A percentile compares a stretch with the other conserved stretches of the same genome.
Evolutionary conservation across 2,113 vertebrate genomes (phyloP).

Genomic region (Urocitellus parryii): DNA sequence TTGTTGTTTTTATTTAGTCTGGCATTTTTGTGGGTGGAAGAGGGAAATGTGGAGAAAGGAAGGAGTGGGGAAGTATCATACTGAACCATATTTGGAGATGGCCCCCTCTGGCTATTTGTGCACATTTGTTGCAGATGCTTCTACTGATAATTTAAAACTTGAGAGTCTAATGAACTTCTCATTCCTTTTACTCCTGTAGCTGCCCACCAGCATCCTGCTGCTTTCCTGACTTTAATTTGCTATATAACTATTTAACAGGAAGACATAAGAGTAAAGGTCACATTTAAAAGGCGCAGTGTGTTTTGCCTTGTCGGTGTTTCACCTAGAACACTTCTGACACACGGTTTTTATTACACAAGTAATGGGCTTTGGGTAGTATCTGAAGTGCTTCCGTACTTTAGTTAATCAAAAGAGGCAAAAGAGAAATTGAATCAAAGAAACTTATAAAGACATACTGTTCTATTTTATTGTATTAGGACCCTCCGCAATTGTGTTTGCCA

Average conservation of each 20-base stretch:
- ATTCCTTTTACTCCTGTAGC: not conserved
- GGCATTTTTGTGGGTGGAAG: not conserved
- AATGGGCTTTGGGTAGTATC: constrained; percentile 53
- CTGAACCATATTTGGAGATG: not conserved
- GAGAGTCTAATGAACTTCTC: constrained; percentile 38
- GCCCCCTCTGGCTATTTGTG: not conserved
- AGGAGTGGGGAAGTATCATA: not conserved
- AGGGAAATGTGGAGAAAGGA: not conserved
- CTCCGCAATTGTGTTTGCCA: constrained; percentile 66
- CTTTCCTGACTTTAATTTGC: constrained; percentile 68
- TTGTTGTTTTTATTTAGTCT: not conserved
- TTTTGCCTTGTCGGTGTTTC: constrained; percentile 66
- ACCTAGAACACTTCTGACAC: constrained; percentile 43
- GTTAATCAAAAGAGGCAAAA: constrained; percentile 72
- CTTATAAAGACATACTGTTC: constrained; percentile 34
- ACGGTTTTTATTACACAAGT: constrained; percentile 75
- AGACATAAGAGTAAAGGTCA: constrained; percentile 64
- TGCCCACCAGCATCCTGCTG: not conserved
- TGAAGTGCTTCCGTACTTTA: constrained; percentile 59
- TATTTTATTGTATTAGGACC: constrained; percentile 65
- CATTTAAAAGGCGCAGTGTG: constrained; percentile 71
- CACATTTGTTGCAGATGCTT: constrained; percentile 31
- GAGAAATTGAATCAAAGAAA: constrained; percentile 66
- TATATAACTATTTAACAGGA: constrained; percentile 67
- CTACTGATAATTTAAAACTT: not conserved